These are phyloP conservation scores for Toxotes jaculatrix DNA, from an alignment of 2,113 vertebrate species.

Conservation along the genomic window DNA sequence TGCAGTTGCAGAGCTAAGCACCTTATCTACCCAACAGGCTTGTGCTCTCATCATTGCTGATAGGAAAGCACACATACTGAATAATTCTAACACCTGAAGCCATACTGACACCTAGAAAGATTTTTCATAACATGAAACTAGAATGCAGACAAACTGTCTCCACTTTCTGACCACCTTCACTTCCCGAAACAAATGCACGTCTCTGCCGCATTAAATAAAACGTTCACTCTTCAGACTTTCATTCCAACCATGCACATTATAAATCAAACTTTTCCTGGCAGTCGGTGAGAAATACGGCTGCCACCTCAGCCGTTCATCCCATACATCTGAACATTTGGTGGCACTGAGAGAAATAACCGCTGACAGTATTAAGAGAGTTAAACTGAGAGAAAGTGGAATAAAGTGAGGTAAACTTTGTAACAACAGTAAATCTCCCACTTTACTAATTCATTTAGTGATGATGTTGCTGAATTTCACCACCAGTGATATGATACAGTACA, in stretches of 20 bases:
- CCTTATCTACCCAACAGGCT: slow-evolving; percentile 49
- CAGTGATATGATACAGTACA: slow-evolving; percentile 28
- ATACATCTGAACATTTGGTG: slow-evolving; percentile 16
- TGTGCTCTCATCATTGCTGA: slow-evolving; percentile 35
- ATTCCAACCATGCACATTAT: slow-evolving; percentile 22
- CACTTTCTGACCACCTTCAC: slow-evolving; percentile 11
- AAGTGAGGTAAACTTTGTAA: slow-evolving; percentile 6
- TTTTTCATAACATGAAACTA: slow-evolving; percentile 27
- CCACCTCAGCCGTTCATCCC: slow-evolving; percentile 13
- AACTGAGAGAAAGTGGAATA: not conserved
- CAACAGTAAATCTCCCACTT: slow-evolving; percentile 23
- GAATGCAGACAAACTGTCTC: not conserved
- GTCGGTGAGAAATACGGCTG: slow-evolving; percentile 10
- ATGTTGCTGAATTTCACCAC: slow-evolving; percentile 12
- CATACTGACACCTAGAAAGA: slow-evolving; percentile 19
- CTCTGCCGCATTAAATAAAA: slow-evolving; percentile 24
- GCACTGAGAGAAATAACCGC: not conserved
- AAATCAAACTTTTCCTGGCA: not conserved
- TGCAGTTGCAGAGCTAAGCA: slow-evolving; percentile 57
- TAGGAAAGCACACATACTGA: slow-evolving; percentile 32
- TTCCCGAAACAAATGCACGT: slow-evolving; percentile 25
- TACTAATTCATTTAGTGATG: slow-evolving; percentile 22
- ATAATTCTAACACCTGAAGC: slow-evolving; percentile 50
- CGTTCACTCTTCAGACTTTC: not conserved
- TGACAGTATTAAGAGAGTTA: slow-evolving; percentile 9